Conservation (phyloP, 2,113 vertebrate species). For the Seriola quinqueradiata region DNA sequence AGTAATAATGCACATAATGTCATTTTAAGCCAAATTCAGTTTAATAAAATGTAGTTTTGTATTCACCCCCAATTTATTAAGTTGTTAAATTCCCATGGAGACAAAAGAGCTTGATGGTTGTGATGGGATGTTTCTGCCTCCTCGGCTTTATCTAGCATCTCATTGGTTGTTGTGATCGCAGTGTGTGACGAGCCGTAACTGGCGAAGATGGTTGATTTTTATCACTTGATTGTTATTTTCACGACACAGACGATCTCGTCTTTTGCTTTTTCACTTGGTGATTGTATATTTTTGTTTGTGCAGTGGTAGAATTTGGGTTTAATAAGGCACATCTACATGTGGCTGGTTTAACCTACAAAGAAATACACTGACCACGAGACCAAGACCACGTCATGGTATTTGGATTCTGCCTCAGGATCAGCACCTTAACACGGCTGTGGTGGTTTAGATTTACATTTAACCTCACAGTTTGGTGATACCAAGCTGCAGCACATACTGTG, state of each 20-base stretch:
- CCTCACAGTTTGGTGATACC: no score
- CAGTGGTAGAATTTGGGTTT: background rate
- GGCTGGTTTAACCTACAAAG: no score
- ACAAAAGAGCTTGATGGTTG: background rate
- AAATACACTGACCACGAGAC: no score
- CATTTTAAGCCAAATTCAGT: constrained; percentile 36
- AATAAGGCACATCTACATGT: no score
- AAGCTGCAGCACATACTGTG: no score
- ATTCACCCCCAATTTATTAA: constrained; percentile 26
- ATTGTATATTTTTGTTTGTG: background rate
- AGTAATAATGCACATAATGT: constrained; percentile 48
- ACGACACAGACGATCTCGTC: background rate
- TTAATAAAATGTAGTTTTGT: constrained; percentile 42
- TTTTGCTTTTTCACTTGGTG: background rate
- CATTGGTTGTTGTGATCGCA: background rate
- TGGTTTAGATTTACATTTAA: no score
- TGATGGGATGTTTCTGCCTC: background rate
- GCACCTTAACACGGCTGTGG: no score
- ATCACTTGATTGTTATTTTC: background rate
- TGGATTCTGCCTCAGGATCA: no score
- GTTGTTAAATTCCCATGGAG: constrained; percentile 21
- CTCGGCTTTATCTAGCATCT: background rate
- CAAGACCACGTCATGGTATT: no score
- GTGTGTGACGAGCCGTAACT: background rate
- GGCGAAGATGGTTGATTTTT: background rate